Evolutionary conservation across 2,797 vertebrate genomes (phyloP).

Genomic region (Strix occidentalis): DNA sequence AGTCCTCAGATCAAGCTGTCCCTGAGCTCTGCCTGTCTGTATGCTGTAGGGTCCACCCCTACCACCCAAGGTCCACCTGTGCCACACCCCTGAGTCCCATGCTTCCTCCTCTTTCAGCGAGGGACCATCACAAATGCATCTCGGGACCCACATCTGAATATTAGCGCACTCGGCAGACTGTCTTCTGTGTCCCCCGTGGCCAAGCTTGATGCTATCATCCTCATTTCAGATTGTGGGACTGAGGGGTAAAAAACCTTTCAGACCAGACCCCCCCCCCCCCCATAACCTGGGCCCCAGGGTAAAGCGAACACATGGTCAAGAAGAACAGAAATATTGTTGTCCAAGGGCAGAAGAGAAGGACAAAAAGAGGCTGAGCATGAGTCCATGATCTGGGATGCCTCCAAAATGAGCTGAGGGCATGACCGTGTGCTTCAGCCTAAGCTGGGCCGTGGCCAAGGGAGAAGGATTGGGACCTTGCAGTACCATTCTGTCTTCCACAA

Average conservation of each 20-base stretch:
- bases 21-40: neutral
- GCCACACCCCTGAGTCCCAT: rapidly evolving
- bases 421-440: neutral
- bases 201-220: neutral
- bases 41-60: neutral
- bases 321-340: neutral
- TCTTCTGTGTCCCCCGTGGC: too few relatives aligned
- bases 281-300: neutral
- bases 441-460: rapidly evolving
- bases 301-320: neutral
- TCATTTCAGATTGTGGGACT: neutral
- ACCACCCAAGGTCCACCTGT: rapidly evolving
- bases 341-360: neutral
- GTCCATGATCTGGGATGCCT: neutral
- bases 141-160: neutral
- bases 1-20: neutral
- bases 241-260: neutral
- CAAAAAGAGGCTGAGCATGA: neutral
- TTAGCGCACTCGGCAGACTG: neutral
- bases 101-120: neutral
- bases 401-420: neutral
- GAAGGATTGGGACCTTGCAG: rapidly evolving
- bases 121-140: neutral
- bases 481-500: neutral
- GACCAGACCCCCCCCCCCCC: neutral